Percentiles rank a stretch among this genome's conserved stretches.
phyloP scores from a whole-genome alignment of 2,113 vertebrate genomes.

The Desmodus rotundus region DNA sequence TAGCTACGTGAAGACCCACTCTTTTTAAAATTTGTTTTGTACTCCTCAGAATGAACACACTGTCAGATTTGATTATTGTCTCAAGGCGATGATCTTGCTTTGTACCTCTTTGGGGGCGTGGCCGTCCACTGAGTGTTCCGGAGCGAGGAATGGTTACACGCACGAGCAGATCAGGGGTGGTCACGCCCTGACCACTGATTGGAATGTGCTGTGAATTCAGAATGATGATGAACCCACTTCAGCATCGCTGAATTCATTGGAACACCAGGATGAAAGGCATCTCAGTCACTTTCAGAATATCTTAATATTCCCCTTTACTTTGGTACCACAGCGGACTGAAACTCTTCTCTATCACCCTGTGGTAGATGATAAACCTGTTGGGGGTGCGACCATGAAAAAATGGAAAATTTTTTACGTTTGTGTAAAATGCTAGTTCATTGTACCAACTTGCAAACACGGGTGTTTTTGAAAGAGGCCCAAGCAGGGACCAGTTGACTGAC shows the following conservation, averaged over 20 bases:
- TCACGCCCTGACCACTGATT: too few species aligned
- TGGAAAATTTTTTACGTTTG: neutral
- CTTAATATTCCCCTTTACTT: neutral
- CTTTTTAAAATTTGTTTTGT: neutral
- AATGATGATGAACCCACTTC: neutral
- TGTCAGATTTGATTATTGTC: accelerated
- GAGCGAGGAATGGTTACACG: neutral
- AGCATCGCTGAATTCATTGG: neutral
- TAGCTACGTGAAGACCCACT: neutral
- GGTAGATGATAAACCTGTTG: neutral
- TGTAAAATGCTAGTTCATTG: neutral
- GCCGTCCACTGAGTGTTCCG: neutral
- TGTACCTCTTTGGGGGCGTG: neutral
- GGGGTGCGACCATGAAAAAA: neutral
- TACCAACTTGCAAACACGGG: neutral
- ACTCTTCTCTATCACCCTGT: neutral
- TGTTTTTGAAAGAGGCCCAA: neutral
- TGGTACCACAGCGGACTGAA: neutral
- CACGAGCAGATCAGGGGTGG: neutral
- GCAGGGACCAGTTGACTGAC: accelerated
- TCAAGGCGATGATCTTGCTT: neutral
- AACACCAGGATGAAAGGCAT: neutral
- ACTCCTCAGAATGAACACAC: neutral
- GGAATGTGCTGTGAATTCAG: neutral
- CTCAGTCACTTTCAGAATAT: neutral